phyloP scores from a whole-genome alignment of 2,113 vertebrate genomes.

The Grantiella picta region DNA sequence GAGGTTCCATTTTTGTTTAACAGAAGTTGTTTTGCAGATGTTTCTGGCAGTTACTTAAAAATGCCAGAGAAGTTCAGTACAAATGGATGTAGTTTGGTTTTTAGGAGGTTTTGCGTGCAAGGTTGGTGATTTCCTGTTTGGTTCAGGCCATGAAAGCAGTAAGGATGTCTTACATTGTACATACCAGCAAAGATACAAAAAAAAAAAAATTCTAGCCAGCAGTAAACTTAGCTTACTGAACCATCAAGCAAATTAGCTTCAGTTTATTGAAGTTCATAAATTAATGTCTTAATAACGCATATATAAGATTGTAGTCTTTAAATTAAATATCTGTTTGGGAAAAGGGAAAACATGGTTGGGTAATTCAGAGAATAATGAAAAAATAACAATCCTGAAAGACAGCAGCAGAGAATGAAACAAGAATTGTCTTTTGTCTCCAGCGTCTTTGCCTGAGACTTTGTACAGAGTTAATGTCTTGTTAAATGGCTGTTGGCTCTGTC shows the following conservation, averaged over 20 bases:
- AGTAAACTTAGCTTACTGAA: background rate
- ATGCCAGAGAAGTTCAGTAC: background rate
- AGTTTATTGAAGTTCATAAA: background rate
- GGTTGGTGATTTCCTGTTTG: background rate
- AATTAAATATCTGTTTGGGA: background rate
- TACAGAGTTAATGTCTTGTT: background rate
- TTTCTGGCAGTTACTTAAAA: background rate
- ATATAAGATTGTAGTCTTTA: background rate
- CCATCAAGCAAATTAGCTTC: background rate
- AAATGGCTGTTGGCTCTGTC: background rate
- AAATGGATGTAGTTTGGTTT: background rate
- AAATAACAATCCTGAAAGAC: background rate
- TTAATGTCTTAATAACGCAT: background rate
- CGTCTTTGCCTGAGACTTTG: background rate
- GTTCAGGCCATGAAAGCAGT: background rate
- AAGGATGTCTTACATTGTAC: background rate
- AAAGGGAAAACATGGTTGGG: background rate
- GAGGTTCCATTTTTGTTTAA: background rate
- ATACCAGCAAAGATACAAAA: background rate
- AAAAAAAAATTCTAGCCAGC: background rate
- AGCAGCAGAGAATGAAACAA: background rate
- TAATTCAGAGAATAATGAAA: background rate
- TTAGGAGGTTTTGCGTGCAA: background rate
- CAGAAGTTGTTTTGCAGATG: background rate
- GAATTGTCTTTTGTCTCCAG: background rate